Evolutionary conservation across 2,888 invertebrate genomes (phyloP).

Genomic region (Parasteatoda lunata): DNA sequence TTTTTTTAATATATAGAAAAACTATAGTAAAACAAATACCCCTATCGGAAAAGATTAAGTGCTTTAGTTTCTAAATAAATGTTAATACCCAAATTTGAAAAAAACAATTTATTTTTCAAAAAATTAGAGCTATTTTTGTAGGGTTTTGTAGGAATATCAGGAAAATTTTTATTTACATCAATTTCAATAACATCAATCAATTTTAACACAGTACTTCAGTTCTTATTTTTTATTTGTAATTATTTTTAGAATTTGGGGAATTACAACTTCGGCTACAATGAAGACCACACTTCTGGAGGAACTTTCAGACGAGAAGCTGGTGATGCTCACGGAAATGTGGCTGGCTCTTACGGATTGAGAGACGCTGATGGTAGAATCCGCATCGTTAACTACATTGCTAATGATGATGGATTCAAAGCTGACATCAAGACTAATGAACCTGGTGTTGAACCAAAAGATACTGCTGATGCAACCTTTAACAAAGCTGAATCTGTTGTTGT

Average conservation of each 20-base stretch:
- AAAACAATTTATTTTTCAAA: too few relatives aligned
- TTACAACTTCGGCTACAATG: constrained; percentile 71
- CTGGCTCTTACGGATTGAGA: constrained; percentile 70
- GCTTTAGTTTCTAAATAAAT: too few relatives aligned
- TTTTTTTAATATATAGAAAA: too few relatives aligned
- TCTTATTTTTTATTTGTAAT: neutral
- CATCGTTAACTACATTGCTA: constrained; percentile 71
- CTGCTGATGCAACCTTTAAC: constrained; percentile 70
- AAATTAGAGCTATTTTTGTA: too few relatives aligned
- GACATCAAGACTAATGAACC: constrained; percentile 71
- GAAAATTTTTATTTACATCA: neutral
- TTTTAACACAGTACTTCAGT: neutral
- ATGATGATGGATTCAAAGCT: constrained; percentile 70
- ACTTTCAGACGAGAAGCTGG: constrained; percentile 70
- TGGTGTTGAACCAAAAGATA: constrained; percentile 69
- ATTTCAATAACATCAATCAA: neutral
- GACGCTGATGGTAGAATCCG: constrained; percentile 70
- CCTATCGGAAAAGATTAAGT: too few relatives aligned
- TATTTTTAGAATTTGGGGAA: constrained; percentile 69
- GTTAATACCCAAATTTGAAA: too few relatives aligned
- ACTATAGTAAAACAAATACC: too few relatives aligned
- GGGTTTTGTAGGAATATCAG: too few relatives aligned
- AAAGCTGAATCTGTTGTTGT: constrained; percentile 68
- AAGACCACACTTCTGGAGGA: constrained; percentile 71
- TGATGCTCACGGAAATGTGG: constrained; percentile 69